Evolutionary conservation across 2,113 vertebrate genomes (phyloP).

Genomic region (Phoenicopterus ruber): DNA sequence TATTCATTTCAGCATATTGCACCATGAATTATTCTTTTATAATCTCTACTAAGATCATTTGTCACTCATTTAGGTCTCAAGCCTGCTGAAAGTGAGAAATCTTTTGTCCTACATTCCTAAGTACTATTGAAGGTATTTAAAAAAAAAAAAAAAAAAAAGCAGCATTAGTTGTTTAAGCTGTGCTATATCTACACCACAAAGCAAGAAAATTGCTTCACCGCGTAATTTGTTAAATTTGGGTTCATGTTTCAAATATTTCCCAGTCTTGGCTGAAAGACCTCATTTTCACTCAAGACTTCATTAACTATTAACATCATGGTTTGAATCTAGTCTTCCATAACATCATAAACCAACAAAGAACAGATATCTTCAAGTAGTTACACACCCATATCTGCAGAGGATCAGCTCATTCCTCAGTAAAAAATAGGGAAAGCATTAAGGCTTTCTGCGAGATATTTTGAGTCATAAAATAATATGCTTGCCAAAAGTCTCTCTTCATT

Average conservation of each 20-base stretch:
- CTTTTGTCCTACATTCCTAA: neutral
- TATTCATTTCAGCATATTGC: conserved; percentile 54
- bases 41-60: conserved; percentile 48
- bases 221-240: neutral
- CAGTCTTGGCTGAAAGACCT: neutral
- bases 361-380: neutral
- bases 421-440: neutral
- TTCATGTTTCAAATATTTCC: neutral
- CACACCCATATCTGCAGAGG: neutral
- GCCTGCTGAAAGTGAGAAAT: conserved; percentile 32
- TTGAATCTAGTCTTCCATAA: neutral
- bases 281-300: neutral
- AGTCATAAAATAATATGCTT: neutral
- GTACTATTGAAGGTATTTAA: neutral
- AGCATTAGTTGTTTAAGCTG: neutral
- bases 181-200: neutral
- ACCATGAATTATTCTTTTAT: conserved; percentile 61
- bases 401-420: neutral
- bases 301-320: neutral
- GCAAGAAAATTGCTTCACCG: neutral
- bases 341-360: neutral
- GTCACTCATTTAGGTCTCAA: conserved; percentile 44
- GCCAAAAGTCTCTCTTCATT: neutral
- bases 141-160: neutral
- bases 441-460: neutral